These are phyloP conservation scores for Tachycineta bicolor DNA, from an alignment of 2,113 vertebrate genomes.

Conservation along the genomic window DNA sequence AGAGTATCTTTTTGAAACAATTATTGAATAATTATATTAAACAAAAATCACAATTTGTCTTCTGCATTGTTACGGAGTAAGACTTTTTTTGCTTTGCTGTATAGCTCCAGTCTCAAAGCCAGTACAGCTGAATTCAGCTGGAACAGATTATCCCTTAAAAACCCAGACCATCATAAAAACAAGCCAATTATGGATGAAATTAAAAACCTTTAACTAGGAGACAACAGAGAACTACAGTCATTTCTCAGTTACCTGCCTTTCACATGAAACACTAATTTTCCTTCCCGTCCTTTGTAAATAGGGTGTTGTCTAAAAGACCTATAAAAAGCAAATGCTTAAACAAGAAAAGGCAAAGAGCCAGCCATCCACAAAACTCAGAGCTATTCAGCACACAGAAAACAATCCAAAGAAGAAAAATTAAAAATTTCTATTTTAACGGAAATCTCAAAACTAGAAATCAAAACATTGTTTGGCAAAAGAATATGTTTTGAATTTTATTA, in stretches of 20 bases:
- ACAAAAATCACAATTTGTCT: background rate
- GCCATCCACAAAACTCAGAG: background rate
- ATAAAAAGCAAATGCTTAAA: background rate
- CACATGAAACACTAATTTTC: background rate
- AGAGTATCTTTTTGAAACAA: background rate
- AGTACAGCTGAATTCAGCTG: background rate
- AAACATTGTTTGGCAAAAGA: background rate
- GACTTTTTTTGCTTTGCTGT: background rate
- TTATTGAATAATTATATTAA: background rate
- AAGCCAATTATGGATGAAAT: background rate
- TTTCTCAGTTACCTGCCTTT: background rate
- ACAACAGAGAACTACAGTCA: background rate
- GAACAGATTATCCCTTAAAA: background rate
- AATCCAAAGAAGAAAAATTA: background rate
- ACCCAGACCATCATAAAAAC: background rate
- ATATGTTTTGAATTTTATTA: background rate
- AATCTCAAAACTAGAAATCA: background rate
- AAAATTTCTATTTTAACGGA: background rate
- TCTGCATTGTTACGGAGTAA: background rate
- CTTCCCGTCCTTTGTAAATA: background rate
- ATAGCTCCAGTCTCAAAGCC: background rate
- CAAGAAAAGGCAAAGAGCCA: background rate
- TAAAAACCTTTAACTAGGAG: background rate
- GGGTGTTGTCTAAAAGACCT: background rate
- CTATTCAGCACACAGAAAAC: background rate